Base-by-base conservation (phyloP, 2,113 vertebrate genomes). In the Pyxicephalus adspersus region DNA sequence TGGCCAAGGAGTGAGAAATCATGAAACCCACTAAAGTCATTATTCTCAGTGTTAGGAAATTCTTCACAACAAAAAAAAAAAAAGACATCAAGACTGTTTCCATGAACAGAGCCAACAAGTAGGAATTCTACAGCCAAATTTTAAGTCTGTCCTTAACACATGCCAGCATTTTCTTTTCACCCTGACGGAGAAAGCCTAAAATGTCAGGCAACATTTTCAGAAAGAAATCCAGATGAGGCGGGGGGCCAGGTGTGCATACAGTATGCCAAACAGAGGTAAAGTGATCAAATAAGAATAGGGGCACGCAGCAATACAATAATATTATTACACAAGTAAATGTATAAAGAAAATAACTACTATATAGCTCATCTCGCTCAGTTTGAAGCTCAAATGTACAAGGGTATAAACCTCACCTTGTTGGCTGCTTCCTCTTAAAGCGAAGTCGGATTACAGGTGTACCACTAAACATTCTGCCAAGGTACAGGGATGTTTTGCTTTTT, bases 401-500 rank as follows among this genome's bases (percentile, higher is more conserved):
- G 8, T 45, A 45, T 45, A 11, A 45, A 38, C 28, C 94, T 95
- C 87, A 99, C 98, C 96, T 95, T 0, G 95, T 97, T 3, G 91
- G 94, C 64, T 95, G 92, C 60, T 87, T 92, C 84, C 98, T 91
- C 50, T 95, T 96, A 87, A 98, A 98, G 72, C 94, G 94, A 16
- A 98, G 92, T 64, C 93, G 90, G 85, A 98, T 94, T 68, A 98
- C 95, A 0, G 97, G 96, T 15, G 92, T 92, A 0, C 93, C 95
- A 0, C 95, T 98, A 89, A 98, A 98, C 94, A 98, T 95, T 79
- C 97, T 95, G 61, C 98, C 98, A 84, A 99, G 91, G 86, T 98
- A 97, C 64, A 98, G 90, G 7, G 97, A 96, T 55, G 92, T 95
- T 29, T 95, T n/a, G 52, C 97, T 98, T 87, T 94, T 97, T 88